phyloP scores from a whole-genome alignment of 1,140 invertebrate genomes.

The Anthonomus grandis region DNA sequence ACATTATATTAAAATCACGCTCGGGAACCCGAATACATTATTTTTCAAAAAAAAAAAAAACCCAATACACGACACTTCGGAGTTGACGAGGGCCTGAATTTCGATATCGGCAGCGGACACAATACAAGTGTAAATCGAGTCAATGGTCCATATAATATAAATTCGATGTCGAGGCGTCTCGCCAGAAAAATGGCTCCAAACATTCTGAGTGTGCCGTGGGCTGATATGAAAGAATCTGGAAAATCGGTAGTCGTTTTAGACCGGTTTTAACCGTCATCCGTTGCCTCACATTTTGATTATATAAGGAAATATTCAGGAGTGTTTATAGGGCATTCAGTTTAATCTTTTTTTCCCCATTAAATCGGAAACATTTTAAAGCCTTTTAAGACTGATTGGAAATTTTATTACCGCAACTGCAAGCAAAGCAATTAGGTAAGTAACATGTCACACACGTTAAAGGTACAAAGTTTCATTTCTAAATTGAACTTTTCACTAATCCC shows the following conservation, averaged over 20 bases:
- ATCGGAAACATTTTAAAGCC: background rate
- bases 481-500: background rate
- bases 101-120: constrained; percentile 20
- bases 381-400: background rate
- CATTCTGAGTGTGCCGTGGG: constrained; percentile 18
- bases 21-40: too few species aligned
- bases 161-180: constrained; percentile 17
- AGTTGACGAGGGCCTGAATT: constrained; percentile 18
- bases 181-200: constrained; percentile 21
- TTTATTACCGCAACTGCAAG: background rate
- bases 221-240: constrained; percentile 21
- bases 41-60: too few species aligned
- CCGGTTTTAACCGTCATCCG: too few species aligned
- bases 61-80: too few species aligned
- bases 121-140: constrained; percentile 20
- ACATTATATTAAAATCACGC: too few species aligned
- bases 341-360: background rate
- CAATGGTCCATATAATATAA: constrained; percentile 24
- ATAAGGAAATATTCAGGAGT: too few species aligned
- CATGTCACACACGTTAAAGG: too few species aligned
- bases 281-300: too few species aligned
- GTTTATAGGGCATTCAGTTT: too few species aligned
- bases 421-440: too few species aligned
- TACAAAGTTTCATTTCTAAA: background rate
- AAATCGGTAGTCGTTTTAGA: constrained; percentile 15